A percentile compares a stretch with the other conserved stretches of the same genome.
phyloP scores from a whole-genome alignment of 1,140 invertebrate genomes.

The Eumaeus atala region DNA sequence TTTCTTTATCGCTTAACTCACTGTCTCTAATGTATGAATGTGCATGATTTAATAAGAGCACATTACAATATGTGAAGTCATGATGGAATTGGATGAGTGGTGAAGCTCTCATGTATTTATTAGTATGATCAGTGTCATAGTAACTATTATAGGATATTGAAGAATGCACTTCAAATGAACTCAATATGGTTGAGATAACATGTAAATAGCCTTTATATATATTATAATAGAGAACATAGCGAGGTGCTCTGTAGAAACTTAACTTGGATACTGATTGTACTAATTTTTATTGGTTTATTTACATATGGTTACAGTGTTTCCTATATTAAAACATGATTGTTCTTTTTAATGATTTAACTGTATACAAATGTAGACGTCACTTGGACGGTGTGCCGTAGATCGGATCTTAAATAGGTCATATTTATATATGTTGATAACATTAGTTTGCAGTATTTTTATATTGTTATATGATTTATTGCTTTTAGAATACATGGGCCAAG shows the following conservation, averaged over 20 bases:
- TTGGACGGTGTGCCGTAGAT: constrained; percentile 27
- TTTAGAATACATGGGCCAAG: constrained; percentile 33
- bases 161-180: constrained; percentile 7
- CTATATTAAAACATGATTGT: constrained; percentile 45
- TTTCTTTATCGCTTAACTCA: too few species aligned
- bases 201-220: constrained; percentile 5
- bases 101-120: constrained; percentile 49
- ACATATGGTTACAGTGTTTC: constrained; percentile 29
- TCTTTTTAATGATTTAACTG: constrained; percentile 35
- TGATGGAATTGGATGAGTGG: constrained; percentile 29
- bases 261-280: constrained; percentile 30
- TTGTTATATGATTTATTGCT: constrained; percentile 49
- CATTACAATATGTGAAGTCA: constrained; percentile 22
- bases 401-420: constrained; percentile 29
- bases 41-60: constrained; percentile 31
- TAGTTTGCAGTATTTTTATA: constrained; percentile 29
- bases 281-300: constrained; percentile 29
- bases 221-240: background rate
- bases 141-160: constrained; percentile 10
- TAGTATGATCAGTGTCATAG: constrained; percentile 34
- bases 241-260: constrained; percentile 9
- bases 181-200: background rate
- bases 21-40: background rate
- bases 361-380: constrained; percentile 26
- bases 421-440: constrained; percentile 18